Evolutionary conservation across 1,140 invertebrate genomes (phyloP).

Genomic region (Ips typographus): DNA sequence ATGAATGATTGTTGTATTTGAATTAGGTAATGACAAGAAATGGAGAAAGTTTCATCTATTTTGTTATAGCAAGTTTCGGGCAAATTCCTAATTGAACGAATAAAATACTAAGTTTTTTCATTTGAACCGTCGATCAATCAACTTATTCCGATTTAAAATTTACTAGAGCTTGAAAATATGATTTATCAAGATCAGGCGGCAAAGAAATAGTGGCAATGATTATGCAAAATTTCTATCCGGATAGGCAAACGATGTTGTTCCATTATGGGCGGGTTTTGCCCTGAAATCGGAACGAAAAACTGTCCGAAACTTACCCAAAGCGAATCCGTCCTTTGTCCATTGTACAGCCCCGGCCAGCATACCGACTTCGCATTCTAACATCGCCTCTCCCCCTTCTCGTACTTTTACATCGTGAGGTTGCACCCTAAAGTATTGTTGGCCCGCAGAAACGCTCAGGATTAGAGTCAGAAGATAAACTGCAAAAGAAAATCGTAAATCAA

Average conservation of each 20-base stretch:
- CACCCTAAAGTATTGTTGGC: conserved; percentile 79
- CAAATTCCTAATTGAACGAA: too few species aligned
- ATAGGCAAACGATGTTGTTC: not conserved
- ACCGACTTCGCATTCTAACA: conserved; percentile 81
- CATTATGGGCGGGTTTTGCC: not conserved
- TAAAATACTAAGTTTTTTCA: too few species aligned
- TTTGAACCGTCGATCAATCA: too few species aligned
- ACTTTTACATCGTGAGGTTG: conserved; percentile 76
- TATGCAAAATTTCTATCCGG: not conserved
- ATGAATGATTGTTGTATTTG: too few species aligned
- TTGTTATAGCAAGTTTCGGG: too few species aligned
- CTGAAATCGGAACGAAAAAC: too few species aligned
- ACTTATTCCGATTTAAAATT: too few species aligned
- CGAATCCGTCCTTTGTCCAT: conserved; percentile 94
- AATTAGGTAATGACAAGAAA: too few species aligned
- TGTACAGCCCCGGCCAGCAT: conserved; percentile 84
- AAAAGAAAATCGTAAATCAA: conserved; percentile 29
- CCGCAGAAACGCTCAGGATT: conserved; percentile 12
- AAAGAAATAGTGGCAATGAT: conserved; percentile 1
- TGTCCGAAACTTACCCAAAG: conserved; percentile 64
- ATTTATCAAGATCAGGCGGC: conserved; percentile 1
- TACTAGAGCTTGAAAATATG: too few species aligned
- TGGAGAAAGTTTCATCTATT: too few species aligned
- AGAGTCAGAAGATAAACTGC: conserved; percentile 33
- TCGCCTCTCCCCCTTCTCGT: conserved; percentile 77